phyloP scores from a whole-genome alignment of 2,888 invertebrate genomes.

The Megastigmus dorsalis region DNA sequence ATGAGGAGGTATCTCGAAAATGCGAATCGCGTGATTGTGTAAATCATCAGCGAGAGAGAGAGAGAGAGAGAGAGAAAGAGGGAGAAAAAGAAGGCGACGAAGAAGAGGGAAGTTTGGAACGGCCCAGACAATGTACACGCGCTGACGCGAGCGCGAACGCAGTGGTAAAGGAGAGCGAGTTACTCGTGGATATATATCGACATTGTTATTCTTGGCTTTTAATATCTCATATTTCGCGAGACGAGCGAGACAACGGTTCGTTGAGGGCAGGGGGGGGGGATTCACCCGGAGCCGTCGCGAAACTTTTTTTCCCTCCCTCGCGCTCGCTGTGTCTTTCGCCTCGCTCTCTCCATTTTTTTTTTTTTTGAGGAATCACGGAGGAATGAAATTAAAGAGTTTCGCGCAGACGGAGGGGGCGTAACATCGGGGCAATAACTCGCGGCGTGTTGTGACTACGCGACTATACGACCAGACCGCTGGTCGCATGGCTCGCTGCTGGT shows the following conservation, averaged over 20 bases:
- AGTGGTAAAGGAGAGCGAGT: too few relatives aligned
- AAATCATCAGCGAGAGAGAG: neutral
- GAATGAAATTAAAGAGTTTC: slow-evolving; percentile 52
- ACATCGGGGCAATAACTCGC: slow-evolving; percentile 63
- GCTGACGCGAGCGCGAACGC: slow-evolving; percentile 18
- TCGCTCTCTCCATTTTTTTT: neutral
- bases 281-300: slow-evolving; percentile 25
- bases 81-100: neutral
- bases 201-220: slow-evolving; percentile 56
- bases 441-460: slow-evolving; percentile 67
- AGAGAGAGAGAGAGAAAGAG: neutral
- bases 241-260: slow-evolving; percentile 2
- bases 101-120: slow-evolving; percentile 9
- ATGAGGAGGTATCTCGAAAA: too few relatives aligned
- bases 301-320: slow-evolving; percentile 26
- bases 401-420: slow-evolving; percentile 42
- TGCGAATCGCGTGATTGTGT: slow-evolving; percentile 25
- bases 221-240: slow-evolving; percentile 56
- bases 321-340: neutral
- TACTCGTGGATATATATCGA: slow-evolving; percentile 42
- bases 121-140: slow-evolving; percentile 49
- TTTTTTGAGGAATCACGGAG: slow-evolving; percentile 38
- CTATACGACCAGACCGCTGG: slow-evolving; percentile 70
- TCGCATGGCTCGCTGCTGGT: slow-evolving; percentile 59
- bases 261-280: neutral